These are phyloP conservation scores for Plebejus argus DNA, from an alignment of 2,888 invertebrate genomes.

Conservation along the genomic window DNA sequence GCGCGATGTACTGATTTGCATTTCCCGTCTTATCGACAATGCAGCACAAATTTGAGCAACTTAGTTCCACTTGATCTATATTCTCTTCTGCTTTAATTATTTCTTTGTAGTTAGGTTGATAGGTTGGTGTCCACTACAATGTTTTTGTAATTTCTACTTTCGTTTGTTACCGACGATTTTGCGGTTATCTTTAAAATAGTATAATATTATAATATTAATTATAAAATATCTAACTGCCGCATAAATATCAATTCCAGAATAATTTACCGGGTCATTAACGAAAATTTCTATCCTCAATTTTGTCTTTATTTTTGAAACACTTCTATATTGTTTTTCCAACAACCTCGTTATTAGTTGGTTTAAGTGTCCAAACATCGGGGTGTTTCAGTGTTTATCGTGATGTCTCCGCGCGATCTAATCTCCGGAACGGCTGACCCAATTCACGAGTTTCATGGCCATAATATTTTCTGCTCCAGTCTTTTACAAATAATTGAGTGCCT, in stretches of 20 bases:
- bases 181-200: too few species aligned
- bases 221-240: too few species aligned
- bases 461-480: not conserved
- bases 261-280: not conserved
- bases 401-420: slow-evolving; percentile 5
- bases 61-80: not conserved
- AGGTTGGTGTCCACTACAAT: too few species aligned
- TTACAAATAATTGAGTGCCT: not conserved
- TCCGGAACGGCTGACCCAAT: slow-evolving; percentile 7
- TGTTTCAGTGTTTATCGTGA: slow-evolving; percentile 12
- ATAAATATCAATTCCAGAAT: too few species aligned
- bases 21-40: slow-evolving; percentile 22
- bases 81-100: not conserved
- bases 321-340: not conserved
- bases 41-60: not conserved
- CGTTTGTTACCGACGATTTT: too few species aligned
- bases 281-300: not conserved
- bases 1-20: slow-evolving; percentile 25
- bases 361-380: slow-evolving; percentile 6
- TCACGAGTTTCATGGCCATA: not conserved
- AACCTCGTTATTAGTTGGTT: slow-evolving; percentile 4
- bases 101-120: too few species aligned
- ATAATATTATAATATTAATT: too few species aligned
- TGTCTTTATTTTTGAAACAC: not conserved
- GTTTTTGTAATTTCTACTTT: too few species aligned